Percentiles rank a stretch among this genome's conserved stretches.
These are phyloP conservation scores for Antheraea pernyi DNA, from an alignment of 1,140 invertebrate species.

Conservation along the genomic window DNA sequence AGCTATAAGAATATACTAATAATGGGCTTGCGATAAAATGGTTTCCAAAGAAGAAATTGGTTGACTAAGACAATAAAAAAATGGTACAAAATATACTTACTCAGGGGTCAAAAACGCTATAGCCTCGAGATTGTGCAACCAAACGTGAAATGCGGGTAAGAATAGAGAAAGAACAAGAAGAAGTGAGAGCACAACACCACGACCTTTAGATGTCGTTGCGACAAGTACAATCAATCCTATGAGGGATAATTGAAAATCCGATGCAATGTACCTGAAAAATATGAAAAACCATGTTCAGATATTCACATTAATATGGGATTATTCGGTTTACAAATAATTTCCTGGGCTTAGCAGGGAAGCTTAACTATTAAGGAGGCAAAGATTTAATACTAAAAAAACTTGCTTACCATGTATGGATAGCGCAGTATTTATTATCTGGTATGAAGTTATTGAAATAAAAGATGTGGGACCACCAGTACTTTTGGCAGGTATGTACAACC, in stretches of 20 bases:
- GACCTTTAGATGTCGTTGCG: slow-evolving; percentile 4
- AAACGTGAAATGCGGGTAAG: slow-evolving; percentile 3
- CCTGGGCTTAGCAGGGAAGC: no score
- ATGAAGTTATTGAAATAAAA: slow-evolving; percentile 81
- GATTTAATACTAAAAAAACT: no score
- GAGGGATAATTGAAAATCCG: slow-evolving; percentile 24
- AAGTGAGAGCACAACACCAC: not conserved
- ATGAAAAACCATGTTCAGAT: no score
- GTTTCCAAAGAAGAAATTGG: not conserved
- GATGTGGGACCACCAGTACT: slow-evolving; percentile 82
- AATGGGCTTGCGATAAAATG: not conserved
- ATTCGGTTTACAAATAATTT: no score
- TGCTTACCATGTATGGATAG: slow-evolving; percentile 45
- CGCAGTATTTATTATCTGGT: not conserved
- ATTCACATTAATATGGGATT: no score
- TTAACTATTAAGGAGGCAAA: no score
- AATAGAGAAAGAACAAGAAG: not conserved
- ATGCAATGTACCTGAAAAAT: slow-evolving; percentile 29
- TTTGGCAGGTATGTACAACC: slow-evolving; percentile 73
- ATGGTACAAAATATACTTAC: not conserved
- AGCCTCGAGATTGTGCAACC: slow-evolving; percentile 9
- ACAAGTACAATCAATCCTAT: not conserved
- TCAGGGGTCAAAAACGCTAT: no score
- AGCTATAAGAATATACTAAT: not conserved
- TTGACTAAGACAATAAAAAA: not conserved